Evolutionary conservation across 1,140 invertebrate genomes (phyloP).

Genomic region (Euwallacea fornicatus): DNA sequence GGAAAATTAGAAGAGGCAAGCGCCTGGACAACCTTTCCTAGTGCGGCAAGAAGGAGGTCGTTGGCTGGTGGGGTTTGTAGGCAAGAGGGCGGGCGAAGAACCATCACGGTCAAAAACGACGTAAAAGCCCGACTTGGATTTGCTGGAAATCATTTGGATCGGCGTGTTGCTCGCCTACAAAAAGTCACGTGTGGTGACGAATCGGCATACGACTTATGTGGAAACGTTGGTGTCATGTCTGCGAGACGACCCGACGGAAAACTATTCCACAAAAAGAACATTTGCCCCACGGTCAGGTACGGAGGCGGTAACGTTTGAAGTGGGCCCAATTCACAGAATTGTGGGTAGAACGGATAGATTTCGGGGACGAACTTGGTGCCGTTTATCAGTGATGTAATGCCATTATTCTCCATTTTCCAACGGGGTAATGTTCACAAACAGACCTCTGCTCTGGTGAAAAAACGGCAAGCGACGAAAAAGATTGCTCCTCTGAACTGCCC

Average conservation of each 20-base stretch:
- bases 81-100: background rate
- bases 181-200: slow-evolving; percentile 3
- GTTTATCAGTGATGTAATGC: too few species aligned
- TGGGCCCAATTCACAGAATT: background rate
- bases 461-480: too few species aligned
- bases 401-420: too few species aligned
- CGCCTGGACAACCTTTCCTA: background rate
- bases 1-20: background rate
- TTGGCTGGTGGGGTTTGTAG: background rate
- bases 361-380: too few species aligned
- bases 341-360: background rate
- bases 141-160: background rate
- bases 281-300: background rate
- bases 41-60: background rate
- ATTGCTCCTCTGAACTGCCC: too few species aligned
- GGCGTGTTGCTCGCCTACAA: background rate
- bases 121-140: slow-evolving; percentile 11
- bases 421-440: too few species aligned
- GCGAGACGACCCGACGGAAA: background rate
- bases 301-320: background rate
- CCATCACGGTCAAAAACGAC: slow-evolving; percentile 2
- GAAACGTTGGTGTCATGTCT: background rate
- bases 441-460: too few species aligned
- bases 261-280: background rate
- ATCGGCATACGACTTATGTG: background rate